phyloP scores from a whole-genome alignment of 1,140 invertebrate species.

The Tribolium castaneum region DNA sequence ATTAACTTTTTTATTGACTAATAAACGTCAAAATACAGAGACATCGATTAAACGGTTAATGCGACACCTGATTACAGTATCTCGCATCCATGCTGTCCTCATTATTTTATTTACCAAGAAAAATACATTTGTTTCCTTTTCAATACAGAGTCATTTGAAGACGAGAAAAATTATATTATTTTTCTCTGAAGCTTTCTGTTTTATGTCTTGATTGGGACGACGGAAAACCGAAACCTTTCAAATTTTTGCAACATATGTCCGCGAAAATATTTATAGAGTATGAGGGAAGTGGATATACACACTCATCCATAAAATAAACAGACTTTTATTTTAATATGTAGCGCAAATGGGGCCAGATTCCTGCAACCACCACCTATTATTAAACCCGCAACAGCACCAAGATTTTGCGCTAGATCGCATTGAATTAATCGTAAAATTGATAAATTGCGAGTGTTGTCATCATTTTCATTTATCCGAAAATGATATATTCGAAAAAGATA shows the following conservation, averaged over 20 bases:
- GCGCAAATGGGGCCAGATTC: not conserved
- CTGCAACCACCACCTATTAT: not conserved
- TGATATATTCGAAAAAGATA: conserved; percentile 26
- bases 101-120: not conserved
- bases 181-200: not conserved
- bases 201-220: too few relatives aligned
- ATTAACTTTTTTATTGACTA: too few relatives aligned
- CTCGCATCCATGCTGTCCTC: not conserved
- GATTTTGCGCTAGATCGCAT: not conserved
- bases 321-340: conserved; percentile 9
- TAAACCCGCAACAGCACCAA: not conserved
- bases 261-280: conserved; percentile 11
- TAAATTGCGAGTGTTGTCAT: conserved; percentile 17
- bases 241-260: not conserved
- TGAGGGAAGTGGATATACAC: conserved; percentile 6
- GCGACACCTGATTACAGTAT: not conserved
- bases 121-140: not conserved
- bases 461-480: conserved; percentile 23
- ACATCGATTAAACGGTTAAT: not conserved
- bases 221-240: not conserved
- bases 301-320: conserved; percentile 29
- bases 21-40: too few relatives aligned
- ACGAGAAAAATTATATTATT: not conserved
- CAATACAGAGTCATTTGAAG: not conserved
- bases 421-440: conserved; percentile 16